Base-by-base conservation (phyloP, 1,140 invertebrate species). In the Euura lappo region DNA sequence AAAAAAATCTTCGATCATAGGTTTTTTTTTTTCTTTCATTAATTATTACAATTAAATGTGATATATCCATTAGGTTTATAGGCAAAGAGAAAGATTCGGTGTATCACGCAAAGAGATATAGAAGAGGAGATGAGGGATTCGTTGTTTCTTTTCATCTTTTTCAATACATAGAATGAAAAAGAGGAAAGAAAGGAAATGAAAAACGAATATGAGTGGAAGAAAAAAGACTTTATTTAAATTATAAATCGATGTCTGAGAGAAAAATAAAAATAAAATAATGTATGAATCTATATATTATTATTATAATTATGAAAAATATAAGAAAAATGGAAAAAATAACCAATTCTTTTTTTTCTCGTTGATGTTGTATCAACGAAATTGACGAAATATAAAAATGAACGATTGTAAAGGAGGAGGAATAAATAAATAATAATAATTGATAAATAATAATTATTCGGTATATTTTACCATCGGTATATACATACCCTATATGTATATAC, bases 11-110 rank as follows among this genome's bases (percentile, higher is more conserved):
- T n/a, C 42, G 66, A 70, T 44, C 66, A 28, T 28, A 28, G 28
- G 72, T 74, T 70, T 75, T 74, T 51, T 60, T 64, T 77, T 70
- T 71, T 73, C 60, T 76, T 77, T 74, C 67, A 76, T 75, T 71
- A 70, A 70, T 28, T 28, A 69, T 71, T 71, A 60, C 51, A 69
- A 73, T 76, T 60, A 60, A 60, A 44, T 42, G 66, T 68, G 66
- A 68, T 68, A 68, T 68, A 68, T 68, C 44, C 66, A 73, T 70
- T 68, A 68, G 28, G 42, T 44, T 43, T 11, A 11, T 28, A 28
- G 28, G 28, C 28, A 28, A 28, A 28, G 28, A 28, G 28, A 28
- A 43, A 6, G 13, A 43, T 45, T 46, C 11, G 65, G 65, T 72
- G 43, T 47, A 68, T 68, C 11, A 42, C 51, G 10, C n/a, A 45